Evolutionary conservation across 2,888 invertebrate genomes (phyloP).

Genomic region (Acronicta psi): DNA sequence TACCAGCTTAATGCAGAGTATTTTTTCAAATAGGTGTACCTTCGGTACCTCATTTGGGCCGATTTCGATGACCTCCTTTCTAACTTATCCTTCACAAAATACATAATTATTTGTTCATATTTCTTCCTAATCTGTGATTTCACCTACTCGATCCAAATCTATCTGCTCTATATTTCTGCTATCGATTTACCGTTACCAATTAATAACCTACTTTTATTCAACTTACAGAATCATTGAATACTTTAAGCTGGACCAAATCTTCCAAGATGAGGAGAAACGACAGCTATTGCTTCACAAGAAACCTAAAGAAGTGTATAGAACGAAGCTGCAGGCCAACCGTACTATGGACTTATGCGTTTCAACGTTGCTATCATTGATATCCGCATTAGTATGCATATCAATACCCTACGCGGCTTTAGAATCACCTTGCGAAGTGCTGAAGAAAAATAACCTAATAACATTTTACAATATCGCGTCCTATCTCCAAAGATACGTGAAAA

Average conservation of each 20-base stretch:
- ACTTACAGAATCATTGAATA: conserved; percentile 63
- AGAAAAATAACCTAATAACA: conserved; percentile 36
- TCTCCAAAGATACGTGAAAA: conserved; percentile 55
- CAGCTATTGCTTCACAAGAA: conserved; percentile 55
- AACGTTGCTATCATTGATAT: conserved; percentile 64
- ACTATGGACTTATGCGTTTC: conserved; percentile 66
- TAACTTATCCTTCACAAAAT: too few relatives aligned
- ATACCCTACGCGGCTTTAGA: conserved; percentile 66
- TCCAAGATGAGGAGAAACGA: conserved; percentile 54
- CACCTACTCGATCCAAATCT: too few relatives aligned
- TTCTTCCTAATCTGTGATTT: too few relatives aligned
- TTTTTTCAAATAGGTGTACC: too few relatives aligned
- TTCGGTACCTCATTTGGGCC: too few relatives aligned
- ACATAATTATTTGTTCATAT: too few relatives aligned
- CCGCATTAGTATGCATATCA: conserved; percentile 62
- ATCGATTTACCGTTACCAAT: too few relatives aligned
- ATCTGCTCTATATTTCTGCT: too few relatives aligned
- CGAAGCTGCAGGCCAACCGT: conserved; percentile 53
- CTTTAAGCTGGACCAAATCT: conserved; percentile 54
- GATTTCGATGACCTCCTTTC: too few relatives aligned
- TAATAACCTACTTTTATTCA: not conserved
- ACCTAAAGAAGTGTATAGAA: conserved; percentile 54
- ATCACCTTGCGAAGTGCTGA: conserved; percentile 63
- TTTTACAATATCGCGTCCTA: conserved; percentile 53
- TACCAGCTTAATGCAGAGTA: too few relatives aligned